A percentile compares a stretch with the other conserved stretches of the same genome.
These are phyloP conservation scores for Drosophila orosa DNA, from an alignment of 1,140 invertebrate species.

Conservation along the genomic window DNA sequence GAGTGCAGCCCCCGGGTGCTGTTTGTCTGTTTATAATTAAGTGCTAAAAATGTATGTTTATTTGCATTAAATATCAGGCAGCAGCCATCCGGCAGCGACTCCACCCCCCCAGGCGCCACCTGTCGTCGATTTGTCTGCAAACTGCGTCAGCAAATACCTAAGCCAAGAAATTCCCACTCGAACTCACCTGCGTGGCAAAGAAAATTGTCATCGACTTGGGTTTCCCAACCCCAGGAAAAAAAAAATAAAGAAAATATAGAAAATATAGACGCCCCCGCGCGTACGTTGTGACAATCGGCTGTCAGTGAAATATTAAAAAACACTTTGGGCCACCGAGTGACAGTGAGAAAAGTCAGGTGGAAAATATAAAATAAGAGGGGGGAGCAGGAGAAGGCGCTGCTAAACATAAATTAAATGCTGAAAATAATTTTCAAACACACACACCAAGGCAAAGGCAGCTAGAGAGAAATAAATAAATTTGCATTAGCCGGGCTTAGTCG, in stretches of 20 bases:
- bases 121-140: conserved; percentile 71
- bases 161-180: conserved; percentile 32
- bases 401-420: conserved; percentile 63
- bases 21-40: conserved; percentile 77
- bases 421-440: conserved; percentile 64
- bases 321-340: conserved; percentile 63
- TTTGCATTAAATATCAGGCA: conserved; percentile 50
- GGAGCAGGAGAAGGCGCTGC: conserved; percentile 13
- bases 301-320: conserved; percentile 82
- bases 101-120: conserved; percentile 56
- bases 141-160: conserved; percentile 63
- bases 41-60: conserved; percentile 76
- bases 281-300: conserved; percentile 63
- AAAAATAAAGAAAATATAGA: background rate
- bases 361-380: conserved; percentile 15
- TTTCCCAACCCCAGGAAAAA: conserved; percentile 25
- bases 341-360: conserved; percentile 43
- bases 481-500: conserved; percentile 76
- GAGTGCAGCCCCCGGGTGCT: conserved; percentile 36
- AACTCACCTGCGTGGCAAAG: conserved; percentile 24
- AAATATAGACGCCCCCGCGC: background rate
- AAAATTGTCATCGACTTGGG: conserved; percentile 66
- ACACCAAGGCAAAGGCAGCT: conserved; percentile 14
- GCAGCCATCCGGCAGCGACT: background rate
- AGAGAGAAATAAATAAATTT: conserved; percentile 76